Base-by-base conservation (phyloP, 23 tunicate species). In the Aplidium turbinatum region DNA sequence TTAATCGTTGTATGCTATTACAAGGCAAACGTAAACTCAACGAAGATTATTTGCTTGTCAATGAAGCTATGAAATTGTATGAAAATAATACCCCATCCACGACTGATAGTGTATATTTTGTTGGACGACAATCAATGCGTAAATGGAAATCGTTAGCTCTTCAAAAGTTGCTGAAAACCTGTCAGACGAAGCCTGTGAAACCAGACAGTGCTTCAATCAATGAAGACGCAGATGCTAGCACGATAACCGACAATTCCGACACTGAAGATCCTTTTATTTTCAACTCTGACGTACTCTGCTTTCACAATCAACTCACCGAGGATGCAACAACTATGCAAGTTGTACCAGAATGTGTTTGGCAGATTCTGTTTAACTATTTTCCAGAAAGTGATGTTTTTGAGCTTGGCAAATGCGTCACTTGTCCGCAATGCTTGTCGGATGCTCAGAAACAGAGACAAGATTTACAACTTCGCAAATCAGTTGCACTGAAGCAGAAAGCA, bases 241-340 rank as follows among this genome's bases (percentile, higher is more conserved):
- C 18, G 23, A 38, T 7, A 42, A 16, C 13, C 50, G 51, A 36
- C 27, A 21, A 48, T 4, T 46, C 76, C 30, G 58, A 47, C n/a
- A 28, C 21, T 19, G 77, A 76, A 63, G 96, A 88, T 11, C 29
- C 45, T 3, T 75, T 67, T 61, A 31, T 19, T 0, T 81, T 88
- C 29, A 88, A 88, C 52, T 46, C 75, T 33, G 87, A 88, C 51
- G 6, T 88, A 1, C 45, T 88, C 16, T 88, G 96, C 66, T 42
- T 30, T 3, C 96, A 88, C 70, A 51, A 76, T 4, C 61, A 75
- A 38, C 54, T 88, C 22, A 75, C 79, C 2, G 70, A 33, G 0
- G 73, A 76, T 4, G 0, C 31, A 16, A 42, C 39, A 33, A 24
- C n/a, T 20, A 48, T 33, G 52, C 87, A 75, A 9, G 33, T 63